phyloP scores from a whole-genome alignment of 1,140 invertebrate species.

The Protaetia brevitarsis region DNA sequence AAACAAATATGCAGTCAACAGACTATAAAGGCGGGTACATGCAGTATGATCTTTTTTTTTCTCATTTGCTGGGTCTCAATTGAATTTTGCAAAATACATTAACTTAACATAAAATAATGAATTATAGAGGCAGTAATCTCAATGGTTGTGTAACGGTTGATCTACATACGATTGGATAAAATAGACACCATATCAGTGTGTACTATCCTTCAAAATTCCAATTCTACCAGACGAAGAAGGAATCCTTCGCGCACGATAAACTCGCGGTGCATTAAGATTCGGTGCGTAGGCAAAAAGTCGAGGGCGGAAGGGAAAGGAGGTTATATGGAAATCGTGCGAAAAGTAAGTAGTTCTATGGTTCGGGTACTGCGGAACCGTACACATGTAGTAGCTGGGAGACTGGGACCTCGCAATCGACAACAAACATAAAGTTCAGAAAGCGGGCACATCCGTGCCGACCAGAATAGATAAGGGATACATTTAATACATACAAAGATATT shows the following conservation, averaged over 20 bases:
- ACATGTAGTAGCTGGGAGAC: not conserved
- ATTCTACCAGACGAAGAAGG: not conserved
- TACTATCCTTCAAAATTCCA: no score
- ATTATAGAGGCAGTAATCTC: no score
- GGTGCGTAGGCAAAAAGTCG: conserved; percentile 10
- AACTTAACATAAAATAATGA: no score
- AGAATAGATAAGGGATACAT: conserved; percentile 10
- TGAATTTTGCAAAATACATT: no score
- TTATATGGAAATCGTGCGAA: conserved; percentile 8
- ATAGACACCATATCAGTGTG: no score
- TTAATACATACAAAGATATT: conserved; percentile 16
- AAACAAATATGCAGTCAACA: no score
- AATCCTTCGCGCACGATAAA: conserved; percentile 1
- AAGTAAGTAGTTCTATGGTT: conserved; percentile 15
- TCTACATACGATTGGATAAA: no score
- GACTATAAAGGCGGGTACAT: no score
- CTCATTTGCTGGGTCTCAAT: no score
- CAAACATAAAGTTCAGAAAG: conserved; percentile 16
- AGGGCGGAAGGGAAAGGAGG: not conserved
- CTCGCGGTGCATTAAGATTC: conserved; percentile 9
- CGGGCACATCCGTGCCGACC: not conserved
- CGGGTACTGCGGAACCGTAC: no score
- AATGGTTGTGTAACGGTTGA: no score
- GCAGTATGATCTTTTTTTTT: no score
- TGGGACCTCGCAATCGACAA: conserved; percentile 3